A percentile compares a stretch with the other conserved stretches of the same genome.
Conservation (phyloP, 2,113 vertebrate genomes). For the Lipophrys pholis region DNA sequence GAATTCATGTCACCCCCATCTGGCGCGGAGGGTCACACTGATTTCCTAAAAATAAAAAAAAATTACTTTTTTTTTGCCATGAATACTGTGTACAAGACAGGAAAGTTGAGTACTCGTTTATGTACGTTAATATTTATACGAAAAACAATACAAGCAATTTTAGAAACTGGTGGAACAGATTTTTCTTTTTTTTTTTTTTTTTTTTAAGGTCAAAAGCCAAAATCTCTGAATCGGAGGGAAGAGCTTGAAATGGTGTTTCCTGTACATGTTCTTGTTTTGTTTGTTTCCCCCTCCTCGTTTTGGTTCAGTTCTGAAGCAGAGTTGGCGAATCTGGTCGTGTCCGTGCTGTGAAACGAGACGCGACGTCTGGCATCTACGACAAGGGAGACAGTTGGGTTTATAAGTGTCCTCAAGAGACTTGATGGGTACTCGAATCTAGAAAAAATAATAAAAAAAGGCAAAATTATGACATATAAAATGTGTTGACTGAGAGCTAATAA, state of each 20-base stretch:
- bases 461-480: constrained; percentile 68
- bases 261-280: constrained; percentile 22
- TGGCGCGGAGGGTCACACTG: constrained; percentile 16
- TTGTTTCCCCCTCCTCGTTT: constrained; percentile 8
- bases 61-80: constrained; percentile 40
- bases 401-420: constrained; percentile 52
- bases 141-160: constrained; percentile 57
- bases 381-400: constrained; percentile 61
- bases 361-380: constrained; percentile 59
- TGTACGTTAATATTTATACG: constrained; percentile 61
- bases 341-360: constrained; percentile 70
- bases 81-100: constrained; percentile 42
- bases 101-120: constrained; percentile 29
- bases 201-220: constrained; percentile 67
- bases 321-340: constrained; percentile 59
- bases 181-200: no score
- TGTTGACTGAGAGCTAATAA: constrained; percentile 75
- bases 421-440: constrained; percentile 55
- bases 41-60: neutral
- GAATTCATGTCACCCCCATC: constrained; percentile 38
- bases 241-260: constrained; percentile 50
- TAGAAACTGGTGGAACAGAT: constrained; percentile 41
- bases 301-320: constrained; percentile 58
- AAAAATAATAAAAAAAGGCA: neutral
- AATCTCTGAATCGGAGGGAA: constrained; percentile 40